Base-by-base conservation (phyloP, 2,113 vertebrate genomes). In the Variabilichromis moorii region DNA sequence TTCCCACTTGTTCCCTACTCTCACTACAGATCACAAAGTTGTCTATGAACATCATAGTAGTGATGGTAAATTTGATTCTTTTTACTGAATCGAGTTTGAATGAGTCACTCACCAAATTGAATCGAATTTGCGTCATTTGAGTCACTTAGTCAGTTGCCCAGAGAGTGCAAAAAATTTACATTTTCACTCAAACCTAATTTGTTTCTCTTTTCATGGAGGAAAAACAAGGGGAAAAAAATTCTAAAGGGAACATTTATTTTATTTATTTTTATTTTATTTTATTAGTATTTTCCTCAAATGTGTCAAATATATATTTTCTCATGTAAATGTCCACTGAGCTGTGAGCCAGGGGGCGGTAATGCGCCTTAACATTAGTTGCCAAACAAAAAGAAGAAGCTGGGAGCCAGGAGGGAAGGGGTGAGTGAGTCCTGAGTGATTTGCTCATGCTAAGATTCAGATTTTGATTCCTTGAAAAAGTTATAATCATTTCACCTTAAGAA, bases 361-460 rank as follows among this genome's bases (percentile, higher is more conserved):
- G 50, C 3, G 0, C 50, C 4, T 51, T n/a, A 51, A 51, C 50
- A 51, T 51, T 51, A 0, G 50, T n/a, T 51, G 4, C 50, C 17
- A 51, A n/a, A 0, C 2, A n/a, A 51, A 0, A 5, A 53, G 0
- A 51, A 51, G 9, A 51, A n/a, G 50, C 19, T 2, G 50, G 0
- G 19, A 10, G 19, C 19, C 19, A 53, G 50, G 50, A 53, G 19
- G 50, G 50, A 53, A 19, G 50, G 50, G 9, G 5, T 53, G 50
- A 53, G 50, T n/a, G 10, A 54, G 0, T 21, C 51, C 51, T 54
- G 51, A 21, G n/a, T 54, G 51, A 54, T 4, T 54, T 0, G 51
- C 51, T 11, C 3, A 53, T 21, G 51, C 53, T 24, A 12, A 0
- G 53, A 12, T 54, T 54, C 54, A 55, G 21, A 26, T 55, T 55